These are phyloP conservation scores for Palloptera scutellata DNA, from an alignment of 2,888 invertebrate species.

Conservation along the genomic window DNA sequence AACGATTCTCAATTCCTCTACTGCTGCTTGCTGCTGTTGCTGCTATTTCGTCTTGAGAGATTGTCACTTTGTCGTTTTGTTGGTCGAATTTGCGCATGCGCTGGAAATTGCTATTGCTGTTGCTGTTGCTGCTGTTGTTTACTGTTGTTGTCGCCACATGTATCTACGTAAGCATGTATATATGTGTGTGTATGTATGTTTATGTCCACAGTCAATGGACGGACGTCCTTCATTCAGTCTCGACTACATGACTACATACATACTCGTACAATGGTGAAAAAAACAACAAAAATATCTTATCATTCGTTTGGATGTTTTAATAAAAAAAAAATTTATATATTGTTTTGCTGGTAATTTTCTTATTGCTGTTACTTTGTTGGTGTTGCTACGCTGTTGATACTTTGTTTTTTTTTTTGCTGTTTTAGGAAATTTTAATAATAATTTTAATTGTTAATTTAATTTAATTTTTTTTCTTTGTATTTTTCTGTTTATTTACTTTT, in stretches of 20 bases:
- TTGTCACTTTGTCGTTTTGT: conserved; percentile 4
- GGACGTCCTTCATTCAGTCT: conserved; percentile 47
- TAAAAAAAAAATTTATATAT: conserved; percentile 14
- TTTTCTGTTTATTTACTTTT: background rate
- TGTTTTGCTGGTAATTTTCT: conserved; percentile 8
- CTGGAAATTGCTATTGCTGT: conserved; percentile 10
- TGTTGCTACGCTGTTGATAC: conserved; percentile 9
- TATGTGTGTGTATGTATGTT: background rate
- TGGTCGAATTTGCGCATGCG: background rate
- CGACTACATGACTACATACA: background rate
- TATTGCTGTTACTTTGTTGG: conserved; percentile 16
- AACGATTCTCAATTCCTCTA: background rate
- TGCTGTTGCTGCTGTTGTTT: conserved; percentile 10
- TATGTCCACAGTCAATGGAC: conserved; percentile 41
- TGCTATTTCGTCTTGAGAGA: conserved; percentile 6
- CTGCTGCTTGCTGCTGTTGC: background rate
- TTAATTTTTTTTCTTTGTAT: background rate
- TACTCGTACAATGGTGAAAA: background rate
- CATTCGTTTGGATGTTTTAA: conserved; percentile 17
- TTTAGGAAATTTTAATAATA: conserved; percentile 21
- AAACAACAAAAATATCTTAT: conserved; percentile 10
- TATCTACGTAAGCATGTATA: background rate
- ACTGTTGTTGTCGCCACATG: conserved; percentile 21
- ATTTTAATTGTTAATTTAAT: conserved; percentile 16
- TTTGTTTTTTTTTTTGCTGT: background rate